phyloP scores from a whole-genome alignment of 2,888 invertebrate species.

The Chouioia cunea region DNA sequence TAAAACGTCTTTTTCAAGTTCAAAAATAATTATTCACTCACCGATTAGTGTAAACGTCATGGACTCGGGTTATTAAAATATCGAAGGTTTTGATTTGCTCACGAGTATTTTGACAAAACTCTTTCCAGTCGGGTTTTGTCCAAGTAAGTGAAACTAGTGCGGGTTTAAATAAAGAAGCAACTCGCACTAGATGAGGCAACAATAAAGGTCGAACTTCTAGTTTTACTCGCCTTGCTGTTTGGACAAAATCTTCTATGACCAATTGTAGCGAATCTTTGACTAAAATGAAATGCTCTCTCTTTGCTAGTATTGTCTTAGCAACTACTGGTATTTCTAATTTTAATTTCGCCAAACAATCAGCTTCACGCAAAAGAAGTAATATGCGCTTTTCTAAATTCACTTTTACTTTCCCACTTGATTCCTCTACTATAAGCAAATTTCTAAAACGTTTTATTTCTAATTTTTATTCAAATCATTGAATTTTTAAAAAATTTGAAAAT shows the following conservation, averaged over 20 bases:
- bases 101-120: slow-evolving; percentile 82
- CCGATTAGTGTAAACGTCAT: slow-evolving; percentile 88
- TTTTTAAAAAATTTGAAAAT: background rate
- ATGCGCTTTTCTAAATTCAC: slow-evolving; percentile 85
- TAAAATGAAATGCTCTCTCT: slow-evolving; percentile 81
- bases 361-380: slow-evolving; percentile 82
- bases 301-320: slow-evolving; percentile 82
- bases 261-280: slow-evolving; percentile 85
- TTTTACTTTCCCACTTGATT: slow-evolving; percentile 75
- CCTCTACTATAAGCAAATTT: slow-evolving; percentile 74
- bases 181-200: slow-evolving; percentile 86
- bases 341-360: slow-evolving; percentile 87
- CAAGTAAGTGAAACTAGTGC: slow-evolving; percentile 86
- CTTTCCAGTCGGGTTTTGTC: slow-evolving; percentile 87
- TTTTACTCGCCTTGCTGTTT: slow-evolving; percentile 82
- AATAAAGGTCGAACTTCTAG: slow-evolving; percentile 91
- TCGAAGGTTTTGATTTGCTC: slow-evolving; percentile 86
- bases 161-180: slow-evolving; percentile 86
- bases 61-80: slow-evolving; percentile 80
- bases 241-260: slow-evolving; percentile 81
- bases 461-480: background rate
- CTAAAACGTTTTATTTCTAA: slow-evolving; percentile 59
- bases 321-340: slow-evolving; percentile 85
- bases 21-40: slow-evolving; percentile 37
- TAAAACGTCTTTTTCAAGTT: too few relatives aligned